Percentiles rank a stretch among this genome's conserved stretches.
phyloP scores from a whole-genome alignment of 2,113 vertebrate genomes.

The Rhinichthys klamathensis region DNA sequence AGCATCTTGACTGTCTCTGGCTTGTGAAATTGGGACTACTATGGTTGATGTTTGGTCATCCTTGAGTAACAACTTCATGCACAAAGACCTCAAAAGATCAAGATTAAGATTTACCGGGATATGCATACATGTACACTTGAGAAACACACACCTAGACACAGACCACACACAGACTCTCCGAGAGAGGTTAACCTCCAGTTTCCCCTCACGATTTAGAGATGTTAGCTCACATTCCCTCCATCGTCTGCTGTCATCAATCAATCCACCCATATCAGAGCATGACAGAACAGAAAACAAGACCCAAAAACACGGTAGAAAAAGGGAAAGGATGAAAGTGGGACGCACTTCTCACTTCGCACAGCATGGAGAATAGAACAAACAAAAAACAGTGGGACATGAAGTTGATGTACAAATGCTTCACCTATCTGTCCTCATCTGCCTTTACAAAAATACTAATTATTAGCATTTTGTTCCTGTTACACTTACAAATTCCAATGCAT shows the following conservation, averaged over 20 bases:
- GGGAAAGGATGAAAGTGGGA: background rate
- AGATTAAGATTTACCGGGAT: background rate
- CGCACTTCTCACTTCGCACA: too few species aligned
- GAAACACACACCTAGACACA: background rate
- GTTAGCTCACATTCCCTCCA: constrained; percentile 36
- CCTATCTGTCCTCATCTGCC: background rate
- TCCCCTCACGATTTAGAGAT: background rate
- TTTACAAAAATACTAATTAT: background rate
- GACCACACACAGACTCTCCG: background rate
- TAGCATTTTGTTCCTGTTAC: background rate
- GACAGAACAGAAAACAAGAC: constrained; percentile 12
- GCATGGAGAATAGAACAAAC: background rate
- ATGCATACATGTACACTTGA: background rate
- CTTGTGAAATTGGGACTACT: background rate
- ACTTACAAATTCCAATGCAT: background rate
- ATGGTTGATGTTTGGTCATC: background rate
- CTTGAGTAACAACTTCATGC: background rate
- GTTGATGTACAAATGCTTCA: background rate
- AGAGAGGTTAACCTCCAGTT: constrained; percentile 22
- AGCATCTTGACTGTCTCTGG: background rate
- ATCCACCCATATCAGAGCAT: constrained; percentile 33
- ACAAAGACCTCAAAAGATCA: background rate
- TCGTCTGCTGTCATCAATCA: constrained; percentile 35
- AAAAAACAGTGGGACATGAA: constrained; percentile 13
- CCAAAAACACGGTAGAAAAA: background rate